These are phyloP conservation scores for Sialia sialis DNA, from an alignment of 2,113 vertebrate genomes.

Conservation along the genomic window DNA sequence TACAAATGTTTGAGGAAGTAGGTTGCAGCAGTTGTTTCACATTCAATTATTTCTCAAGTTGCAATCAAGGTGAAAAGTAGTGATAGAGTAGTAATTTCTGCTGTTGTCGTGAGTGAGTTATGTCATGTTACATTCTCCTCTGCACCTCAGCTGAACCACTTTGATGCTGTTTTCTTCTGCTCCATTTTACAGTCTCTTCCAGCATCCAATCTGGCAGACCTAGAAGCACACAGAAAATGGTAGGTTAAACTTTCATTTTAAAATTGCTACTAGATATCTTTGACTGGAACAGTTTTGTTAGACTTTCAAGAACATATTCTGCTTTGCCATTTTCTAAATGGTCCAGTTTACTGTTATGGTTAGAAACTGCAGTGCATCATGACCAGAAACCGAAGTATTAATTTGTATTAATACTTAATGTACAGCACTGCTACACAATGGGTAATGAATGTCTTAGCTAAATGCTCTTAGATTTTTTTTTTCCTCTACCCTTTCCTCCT, in stretches of 20 bases:
- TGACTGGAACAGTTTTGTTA: background rate
- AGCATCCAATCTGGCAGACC: background rate
- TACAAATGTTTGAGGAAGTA: slow-evolving; percentile 56
- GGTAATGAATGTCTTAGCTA: background rate
- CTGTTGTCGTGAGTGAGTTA: background rate
- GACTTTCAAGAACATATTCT: background rate
- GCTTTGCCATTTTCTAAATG: background rate
- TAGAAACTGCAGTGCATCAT: background rate
- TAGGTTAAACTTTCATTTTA: slow-evolving; percentile 46
- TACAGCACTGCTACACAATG: background rate
- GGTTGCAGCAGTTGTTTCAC: slow-evolving; percentile 7
- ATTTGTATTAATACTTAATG: background rate
- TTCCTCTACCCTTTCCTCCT: background rate
- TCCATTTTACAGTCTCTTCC: background rate
- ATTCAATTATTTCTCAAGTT: slow-evolving; percentile 1
- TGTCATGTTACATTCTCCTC: background rate
- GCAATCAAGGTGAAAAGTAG: background rate
- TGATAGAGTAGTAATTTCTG: background rate
- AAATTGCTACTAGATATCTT: background rate
- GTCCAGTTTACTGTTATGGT: background rate
- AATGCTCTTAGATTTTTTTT: background rate
- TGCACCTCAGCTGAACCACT: background rate
- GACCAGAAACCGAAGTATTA: background rate
- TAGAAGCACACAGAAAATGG: slow-evolving; percentile 61
- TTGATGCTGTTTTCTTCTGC: background rate